Percentiles rank a stretch among this genome's conserved stretches.
These are phyloP conservation scores for Epinotia brunnichana DNA, from an alignment of 2,888 invertebrate species.

Conservation along the genomic window DNA sequence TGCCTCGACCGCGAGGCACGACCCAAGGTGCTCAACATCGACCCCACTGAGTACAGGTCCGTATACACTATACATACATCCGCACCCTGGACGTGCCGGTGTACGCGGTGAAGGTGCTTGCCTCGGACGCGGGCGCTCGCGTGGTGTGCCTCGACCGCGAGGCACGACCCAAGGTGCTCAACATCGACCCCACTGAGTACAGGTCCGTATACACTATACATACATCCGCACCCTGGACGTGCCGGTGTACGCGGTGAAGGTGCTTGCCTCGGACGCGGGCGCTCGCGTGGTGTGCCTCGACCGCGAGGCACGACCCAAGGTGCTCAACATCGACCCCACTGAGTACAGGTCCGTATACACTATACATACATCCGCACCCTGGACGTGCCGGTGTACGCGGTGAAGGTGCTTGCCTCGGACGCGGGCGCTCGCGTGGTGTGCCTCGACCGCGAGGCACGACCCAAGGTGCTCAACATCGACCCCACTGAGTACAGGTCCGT, in stretches of 20 bases:
- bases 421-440: constrained; percentile 89
- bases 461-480: constrained; percentile 95
- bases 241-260: constrained; percentile 97
- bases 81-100: constrained; percentile 94
- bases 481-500: constrained; percentile 95
- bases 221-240: constrained; percentile 98
- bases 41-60: constrained; percentile 97
- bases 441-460: constrained; percentile 95
- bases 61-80: neutral
- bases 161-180: constrained; percentile 93
- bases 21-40: constrained; percentile 95
- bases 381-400: constrained; percentile 98
- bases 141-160: constrained; percentile 98
- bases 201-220: constrained; percentile 80
- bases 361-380: constrained; percentile 66
- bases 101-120: constrained; percentile 96
- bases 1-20: constrained; percentile 97
- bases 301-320: constrained; percentile 94
- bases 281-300: constrained; percentile 94
- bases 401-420: constrained; percentile 93
- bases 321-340: constrained; percentile 97
- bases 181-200: constrained; percentile 98
- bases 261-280: constrained; percentile 89
- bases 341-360: constrained; percentile 88
- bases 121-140: constrained; percentile 84